Base-by-base conservation (phyloP, 2,888 invertebrate species). In the Dicyrtoma fusca region DNA sequence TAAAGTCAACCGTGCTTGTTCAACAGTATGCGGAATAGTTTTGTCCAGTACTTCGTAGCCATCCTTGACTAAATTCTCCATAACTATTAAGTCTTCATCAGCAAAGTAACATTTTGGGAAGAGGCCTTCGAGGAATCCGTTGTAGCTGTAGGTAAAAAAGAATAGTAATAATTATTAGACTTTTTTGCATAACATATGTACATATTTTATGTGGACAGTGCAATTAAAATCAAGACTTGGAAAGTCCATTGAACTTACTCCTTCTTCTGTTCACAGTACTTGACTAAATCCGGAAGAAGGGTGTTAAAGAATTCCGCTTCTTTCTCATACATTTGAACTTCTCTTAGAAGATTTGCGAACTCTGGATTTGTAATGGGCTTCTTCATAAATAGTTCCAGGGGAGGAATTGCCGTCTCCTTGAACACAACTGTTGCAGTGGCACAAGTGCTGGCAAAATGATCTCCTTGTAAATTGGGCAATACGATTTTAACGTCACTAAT, bases 81-180 rank as follows among this genome's bases (percentile, higher is more conserved):
- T 23, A 4, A 69, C 51, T 0, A 72, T 51, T 13, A 72, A 34
- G n/a, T 69, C 62, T 10, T 47, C 23, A 26, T 62, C 51, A 0
- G 72, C 72, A 34, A 55, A 51, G 23, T 69, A 69, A 23, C 72
- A 73, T 55, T 73, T 73, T 17, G 72, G 68, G 14, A 73, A 26
- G 0, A 69, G 5, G 1, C 26, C 44, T 13, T 26, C 21, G 21
- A 73, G 42, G 11, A 34, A 23, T 6, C 57, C 25, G 1, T 69
- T 57, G 4, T 42, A 55, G 13, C 63, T 59, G 2, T n/a, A 63
- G 23, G 21, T 49, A 49, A 49, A 49, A 49, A 49, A 34, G 34
- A 34, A 34, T 5, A 34, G 34, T 34, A 34, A 8, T 23, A 21
- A n/a, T 59, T 14, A 8, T 19, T 42, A 53, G 53, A 23, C 26